Base-by-base conservation (phyloP, 1,140 invertebrate genomes). In the Drosophila auraria region DNA sequence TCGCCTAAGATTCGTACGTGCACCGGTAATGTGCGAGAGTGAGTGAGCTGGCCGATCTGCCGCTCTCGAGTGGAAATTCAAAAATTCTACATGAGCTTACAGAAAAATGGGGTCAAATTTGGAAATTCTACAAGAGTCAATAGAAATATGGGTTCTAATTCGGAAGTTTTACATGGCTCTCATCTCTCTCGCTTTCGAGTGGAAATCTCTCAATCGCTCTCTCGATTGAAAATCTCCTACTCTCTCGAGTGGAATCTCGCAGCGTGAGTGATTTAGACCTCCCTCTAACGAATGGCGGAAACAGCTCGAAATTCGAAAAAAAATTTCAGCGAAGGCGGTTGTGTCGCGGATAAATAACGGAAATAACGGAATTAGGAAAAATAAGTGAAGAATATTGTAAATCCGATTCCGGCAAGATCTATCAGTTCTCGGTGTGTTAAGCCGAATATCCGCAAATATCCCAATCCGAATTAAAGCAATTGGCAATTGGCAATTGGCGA, bases 301-400 rank as follows among this genome's bases (percentile, higher is more conserved):
- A 15, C 23, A 42, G 47, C 25, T 50, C 50, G 49, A n/a, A 30
- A 54, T 36, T 54, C 30, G 30, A 36, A 54, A 36, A 54, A 54
- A 56, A 54, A 56, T 15, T 25, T 57, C 54, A 57, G 20, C 54
- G 36, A 57, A 40, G 36, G 8, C 54, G 54, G 54, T 40, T 40
- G 36, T 57, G 54, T 54, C 54, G 54, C 54, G 54, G 54, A 57
- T 40, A 42, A 44, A 58, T 25, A 25, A 25, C 23, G 20, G 33
- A 36, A 36, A 36, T 36, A 36, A 36, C 33, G n/a, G 50, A 23
- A 56, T 58, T 42, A 33, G 78, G 69, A 87, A 87, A 87, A 82
- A 80, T 84, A 71, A 83, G 80, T 83, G 75, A 78, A 82, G 47
- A 79, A 81, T 64, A 78, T 53, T 33, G n/a, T 74, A 83, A 69